Evolutionary conservation across 1,140 invertebrate species (phyloP).

Genomic region (Trachelipus rathkii): DNA sequence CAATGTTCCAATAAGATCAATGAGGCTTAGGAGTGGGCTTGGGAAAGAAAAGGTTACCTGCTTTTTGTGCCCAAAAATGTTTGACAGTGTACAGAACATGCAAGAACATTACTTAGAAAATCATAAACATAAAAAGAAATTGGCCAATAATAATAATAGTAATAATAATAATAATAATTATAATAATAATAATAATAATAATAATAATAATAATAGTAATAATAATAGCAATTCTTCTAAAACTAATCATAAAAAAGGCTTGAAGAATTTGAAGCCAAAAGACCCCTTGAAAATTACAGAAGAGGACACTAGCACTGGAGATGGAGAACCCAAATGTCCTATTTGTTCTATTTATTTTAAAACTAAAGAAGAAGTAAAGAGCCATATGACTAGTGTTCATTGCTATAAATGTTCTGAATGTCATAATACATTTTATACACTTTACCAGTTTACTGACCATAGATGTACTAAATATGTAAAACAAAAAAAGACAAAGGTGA

Average conservation of each 20-base stretch:
- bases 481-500: background rate
- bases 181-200: too few species aligned
- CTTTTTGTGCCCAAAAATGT: background rate
- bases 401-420: background rate
- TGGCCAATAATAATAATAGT: too few species aligned
- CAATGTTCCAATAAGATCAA: too few species aligned
- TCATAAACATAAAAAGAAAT: background rate
- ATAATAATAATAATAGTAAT: too few species aligned
- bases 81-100: background rate
- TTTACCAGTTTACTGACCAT: background rate
- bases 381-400: background rate
- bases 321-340: background rate
- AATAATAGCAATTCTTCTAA: too few species aligned
- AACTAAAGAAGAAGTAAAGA: slow-evolving; percentile 2
- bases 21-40: too few species aligned
- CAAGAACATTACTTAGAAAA: background rate
- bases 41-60: background rate
- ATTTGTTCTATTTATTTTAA: slow-evolving; percentile 5
- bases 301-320: background rate
- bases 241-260: too few species aligned
- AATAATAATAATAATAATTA: too few species aligned
- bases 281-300: background rate
- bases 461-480: slow-evolving; percentile 2
- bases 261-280: background rate
- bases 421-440: slow-evolving; percentile 11